A percentile compares a stretch with the other conserved stretches of the same genome.
These are phyloP conservation scores for Melanotaenia trifasciata DNA, from an alignment of 2,797 vertebrate genomes.

Conservation along the genomic window DNA sequence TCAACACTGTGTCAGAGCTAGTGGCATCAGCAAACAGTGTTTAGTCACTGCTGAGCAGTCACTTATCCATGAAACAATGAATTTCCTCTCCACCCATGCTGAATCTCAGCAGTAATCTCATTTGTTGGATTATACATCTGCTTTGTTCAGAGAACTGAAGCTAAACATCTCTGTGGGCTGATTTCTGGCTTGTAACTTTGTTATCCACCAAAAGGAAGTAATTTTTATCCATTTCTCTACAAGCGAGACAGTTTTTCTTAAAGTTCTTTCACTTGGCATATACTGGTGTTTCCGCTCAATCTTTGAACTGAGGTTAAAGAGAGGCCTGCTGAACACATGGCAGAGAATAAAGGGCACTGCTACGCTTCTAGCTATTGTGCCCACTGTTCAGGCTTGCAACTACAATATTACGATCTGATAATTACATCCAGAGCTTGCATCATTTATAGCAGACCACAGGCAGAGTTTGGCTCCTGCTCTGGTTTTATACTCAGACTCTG, in stretches of 20 bases:
- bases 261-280: neutral
- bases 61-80: conserved; percentile 45
- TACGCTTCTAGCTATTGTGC: conserved; percentile 47
- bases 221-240: conserved; percentile 29
- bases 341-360: conserved; percentile 44
- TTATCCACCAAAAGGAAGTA: conserved; percentile 36
- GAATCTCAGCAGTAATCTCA: conserved; percentile 25
- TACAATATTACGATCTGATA: conserved; percentile 59
- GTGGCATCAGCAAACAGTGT: conserved; percentile 15
- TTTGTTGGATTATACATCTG: conserved; percentile 57
- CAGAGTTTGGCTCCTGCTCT: conserved; percentile 39
- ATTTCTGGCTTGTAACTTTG: conserved; percentile 36
- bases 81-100: conserved; percentile 41
- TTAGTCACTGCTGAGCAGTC: conserved; percentile 30
- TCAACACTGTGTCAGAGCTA: conserved; percentile 28
- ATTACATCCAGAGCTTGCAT: conserved; percentile 55
- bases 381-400: conserved; percentile 40
- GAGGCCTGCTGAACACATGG: conserved; percentile 61
- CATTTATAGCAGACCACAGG: conserved; percentile 51
- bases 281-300: conserved; percentile 24
- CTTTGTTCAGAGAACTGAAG: conserved; percentile 45
- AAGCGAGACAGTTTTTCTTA: conserved; percentile 24
- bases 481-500: conserved; percentile 24
- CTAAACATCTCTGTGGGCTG: conserved; percentile 30
- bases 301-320: conserved; percentile 35